A percentile compares a stretch with the other conserved stretches of the same genome.
phyloP scores from a whole-genome alignment of 2,888 invertebrate species.

The Laothoe populi region DNA sequence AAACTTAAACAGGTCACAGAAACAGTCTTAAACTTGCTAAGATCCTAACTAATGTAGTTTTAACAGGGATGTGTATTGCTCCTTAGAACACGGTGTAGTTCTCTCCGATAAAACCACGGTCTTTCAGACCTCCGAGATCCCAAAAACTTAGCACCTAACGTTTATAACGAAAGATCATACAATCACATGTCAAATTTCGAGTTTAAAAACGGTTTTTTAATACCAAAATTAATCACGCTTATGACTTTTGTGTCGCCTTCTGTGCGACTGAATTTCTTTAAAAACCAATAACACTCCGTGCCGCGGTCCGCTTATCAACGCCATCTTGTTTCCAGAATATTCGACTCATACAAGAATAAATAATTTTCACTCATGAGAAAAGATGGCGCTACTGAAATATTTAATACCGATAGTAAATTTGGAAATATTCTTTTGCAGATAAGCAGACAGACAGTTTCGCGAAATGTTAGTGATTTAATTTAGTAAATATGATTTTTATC shows the following conservation, averaged over 20 bases:
- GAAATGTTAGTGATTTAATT: slow-evolving; percentile 42
- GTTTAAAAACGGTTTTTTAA: slow-evolving; percentile 45
- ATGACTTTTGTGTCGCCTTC: slow-evolving; percentile 60
- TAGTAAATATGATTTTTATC: slow-evolving; percentile 81
- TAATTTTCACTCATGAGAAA: slow-evolving; percentile 33
- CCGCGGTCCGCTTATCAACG: slow-evolving; percentile 13
- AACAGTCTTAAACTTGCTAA: slow-evolving; percentile 85
- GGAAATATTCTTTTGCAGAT: slow-evolving; percentile 9
- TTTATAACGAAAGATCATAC: slow-evolving; percentile 68
- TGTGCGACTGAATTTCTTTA: slow-evolving; percentile 40
- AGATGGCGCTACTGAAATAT: slow-evolving; percentile 11
- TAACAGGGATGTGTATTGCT: slow-evolving; percentile 84
- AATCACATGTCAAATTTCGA: slow-evolving; percentile 73
- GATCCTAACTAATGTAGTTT: slow-evolving; percentile 82
- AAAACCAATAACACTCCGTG: slow-evolving; percentile 8
- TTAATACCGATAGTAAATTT: slow-evolving; percentile 7
- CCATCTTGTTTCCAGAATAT: slow-evolving; percentile 20
- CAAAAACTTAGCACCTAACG: slow-evolving; percentile 72
- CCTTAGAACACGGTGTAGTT: slow-evolving; percentile 80
- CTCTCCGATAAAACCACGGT: slow-evolving; percentile 64
- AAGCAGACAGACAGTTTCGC: slow-evolving; percentile 24
- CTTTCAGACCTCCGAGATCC: slow-evolving; percentile 66
- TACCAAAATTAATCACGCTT: slow-evolving; percentile 69
- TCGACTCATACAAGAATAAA: background rate
- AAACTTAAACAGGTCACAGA: slow-evolving; percentile 85